Percentiles rank a stretch among this genome's conserved stretches.
phyloP scores from a whole-genome alignment of 2,113 vertebrate genomes.

The Hylia prasina region DNA sequence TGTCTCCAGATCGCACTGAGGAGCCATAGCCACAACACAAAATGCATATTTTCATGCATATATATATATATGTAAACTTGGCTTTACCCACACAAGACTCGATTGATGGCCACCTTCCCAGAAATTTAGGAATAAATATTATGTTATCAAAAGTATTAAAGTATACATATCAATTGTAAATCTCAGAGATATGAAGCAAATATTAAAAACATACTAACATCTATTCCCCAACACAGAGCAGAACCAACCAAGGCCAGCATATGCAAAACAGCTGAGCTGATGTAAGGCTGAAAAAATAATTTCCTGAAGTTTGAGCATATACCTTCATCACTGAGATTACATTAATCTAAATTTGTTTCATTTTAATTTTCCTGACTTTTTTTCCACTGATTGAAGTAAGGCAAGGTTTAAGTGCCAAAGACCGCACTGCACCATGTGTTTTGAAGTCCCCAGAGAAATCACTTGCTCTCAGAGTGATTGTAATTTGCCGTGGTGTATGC shows the following conservation, averaged over 20 bases:
- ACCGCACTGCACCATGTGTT: neutral
- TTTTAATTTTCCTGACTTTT: slow-evolving; percentile 9
- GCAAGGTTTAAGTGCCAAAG: neutral
- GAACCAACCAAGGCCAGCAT: neutral
- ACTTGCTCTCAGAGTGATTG: neutral
- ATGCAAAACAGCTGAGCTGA: slow-evolving; percentile 41
- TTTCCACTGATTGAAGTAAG: neutral
- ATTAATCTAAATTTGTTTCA: slow-evolving; percentile 25
- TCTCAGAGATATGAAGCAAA: neutral
- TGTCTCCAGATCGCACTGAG: neutral
- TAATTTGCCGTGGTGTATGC: neutral
- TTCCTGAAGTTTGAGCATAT: neutral
- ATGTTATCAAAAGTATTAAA: neutral
- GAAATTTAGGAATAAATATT: neutral
- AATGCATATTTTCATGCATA: neutral
- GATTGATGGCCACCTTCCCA: neutral
- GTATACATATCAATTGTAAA: neutral
- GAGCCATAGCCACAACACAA: neutral
- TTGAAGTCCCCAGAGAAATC: neutral
- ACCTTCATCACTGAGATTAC: slow-evolving; percentile 35
- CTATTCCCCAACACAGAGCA: neutral
- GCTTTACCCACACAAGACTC: neutral
- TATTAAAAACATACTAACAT: neutral
- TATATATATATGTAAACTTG: neutral
- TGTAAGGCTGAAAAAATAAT: neutral